Evolutionary conservation across 2,888 invertebrate genomes (phyloP), one percentile per base, ranked within the genome.

Genomic region (Synanthedon vespiformis): DNA sequence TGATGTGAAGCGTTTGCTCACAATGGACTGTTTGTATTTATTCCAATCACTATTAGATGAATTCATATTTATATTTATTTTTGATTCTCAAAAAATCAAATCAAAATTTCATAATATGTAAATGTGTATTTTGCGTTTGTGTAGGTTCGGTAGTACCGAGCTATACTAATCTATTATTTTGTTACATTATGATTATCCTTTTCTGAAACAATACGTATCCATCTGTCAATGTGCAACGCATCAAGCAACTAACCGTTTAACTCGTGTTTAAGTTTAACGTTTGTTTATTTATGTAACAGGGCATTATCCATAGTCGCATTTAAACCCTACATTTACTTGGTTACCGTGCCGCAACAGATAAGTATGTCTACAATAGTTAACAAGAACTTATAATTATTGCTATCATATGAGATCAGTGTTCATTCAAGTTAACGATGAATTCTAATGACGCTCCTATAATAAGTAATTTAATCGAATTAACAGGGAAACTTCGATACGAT

Each of bases 1-100:
- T 4, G 48, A 41, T 18, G 50, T 4, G 48, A 34, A 50, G 27
- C 50, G 48, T 51, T 40, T 74, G 77, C 70, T 68, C 69, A 67
- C 76, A 64, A 74, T 77, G 75, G 70, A 63, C 59, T 63, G 71
- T 68, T 78, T 75, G 70, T 72, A 76, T 76, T 77, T 44, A 51
- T 27, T 44, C 52, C 49, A 54, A 54, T 53, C 52, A 51, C n/a
- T 44, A n/a, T 44, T n/a, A 13, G 10, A 44, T 13, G 8, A 2
- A 44, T 12, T 3, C 44, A 44, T n/a, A 44, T 44, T 10, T 34
- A 44, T n/a, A 44, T 44, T 6, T 27, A 27, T 27, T 27, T 34
- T 34, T 34, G 1, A 34, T 34, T 34, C 27, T 34, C 27, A 34
- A 34, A 18, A 34, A 34, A 5, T 34, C 10, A n/a, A n/a, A n/a